Evolutionary conservation across 2,113 vertebrate genomes (phyloP), one percentile per base, ranked within the genome.

Genomic region (Porphyrio hochstetteri): DNA sequence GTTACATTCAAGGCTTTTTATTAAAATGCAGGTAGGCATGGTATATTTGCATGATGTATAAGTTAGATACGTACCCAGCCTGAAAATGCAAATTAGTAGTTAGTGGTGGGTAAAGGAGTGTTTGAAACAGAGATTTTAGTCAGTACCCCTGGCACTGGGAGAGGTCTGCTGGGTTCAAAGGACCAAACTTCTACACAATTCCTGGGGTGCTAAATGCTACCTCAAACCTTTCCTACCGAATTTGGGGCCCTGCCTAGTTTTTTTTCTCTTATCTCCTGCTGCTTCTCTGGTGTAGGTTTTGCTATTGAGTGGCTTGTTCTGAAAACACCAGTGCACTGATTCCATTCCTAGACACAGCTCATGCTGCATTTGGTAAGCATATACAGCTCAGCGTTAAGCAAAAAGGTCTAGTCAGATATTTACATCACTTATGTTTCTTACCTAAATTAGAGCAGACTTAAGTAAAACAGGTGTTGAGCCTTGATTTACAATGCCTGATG

Each of bases 231-330:
- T 71, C 27, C 36, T 65, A 9, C 17, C 13, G 23, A 36, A 38
- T 35, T 0, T 57, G 21, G 65, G 25, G 21, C 5, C 33, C 38
- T 75, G 1, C 38, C 7, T 40, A 3, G 25, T 52, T 33, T 20
- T 74, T 21, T 11, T 20, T 21, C 44, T 36, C 10, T 50, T 5
- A 19, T 35, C 21, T 74, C 13, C 31, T 40, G 10, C 5, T 25
- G 70, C 21, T 28, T 70, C 13, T 70, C 9, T 69, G 60, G 13
- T 9, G 28, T 16, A 42, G 35, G 4, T 35, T 60, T n/a, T 83
- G 86, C 35, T 46, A 28, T 13, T 82, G 56, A 52, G 44, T 6
- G 14, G 65, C 27, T 35, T 64, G 12, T 59, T n/a, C 33, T 25
- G 1, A 5, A 59, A 13, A 10, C 31, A 42, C 27, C 40, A 31